A percentile compares a stretch with the other conserved stretches of the same genome.
phyloP scores from a whole-genome alignment of 2,113 vertebrate species.

The Oreochromis tanganicae region DNA sequence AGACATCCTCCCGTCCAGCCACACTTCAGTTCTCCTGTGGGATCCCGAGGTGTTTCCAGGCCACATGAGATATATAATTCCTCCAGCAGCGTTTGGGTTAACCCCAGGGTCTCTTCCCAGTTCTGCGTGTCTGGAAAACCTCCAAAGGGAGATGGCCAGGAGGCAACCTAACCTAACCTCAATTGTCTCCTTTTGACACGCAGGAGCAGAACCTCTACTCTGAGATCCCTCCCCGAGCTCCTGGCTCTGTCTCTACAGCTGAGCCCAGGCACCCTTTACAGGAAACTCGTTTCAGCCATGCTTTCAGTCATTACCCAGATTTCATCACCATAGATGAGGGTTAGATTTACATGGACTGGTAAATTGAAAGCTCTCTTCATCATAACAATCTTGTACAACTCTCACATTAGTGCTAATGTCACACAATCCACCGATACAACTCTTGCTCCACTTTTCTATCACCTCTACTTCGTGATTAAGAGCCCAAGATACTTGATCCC shows the following conservation, averaged over 20 bases:
- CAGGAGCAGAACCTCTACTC: not conserved
- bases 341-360: not conserved
- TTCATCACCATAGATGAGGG: not conserved
- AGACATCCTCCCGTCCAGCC: not conserved
- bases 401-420: not conserved
- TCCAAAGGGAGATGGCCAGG: not conserved
- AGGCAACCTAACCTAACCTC: not conserved
- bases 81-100: not conserved
- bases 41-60: not conserved
- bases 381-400: not conserved
- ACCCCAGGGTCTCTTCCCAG: not conserved
- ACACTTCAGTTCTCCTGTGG: not conserved
- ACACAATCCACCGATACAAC: not conserved
- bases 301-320: not conserved
- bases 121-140: not conserved
- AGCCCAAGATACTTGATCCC: not conserved
- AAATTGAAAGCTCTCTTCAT: not conserved
- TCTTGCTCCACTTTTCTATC: not conserved
- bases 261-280: not conserved
- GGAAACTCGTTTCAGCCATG: not conserved
- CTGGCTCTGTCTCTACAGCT: not conserved
- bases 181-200: not conserved
- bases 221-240: not conserved
- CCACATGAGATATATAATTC: not conserved
- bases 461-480: not conserved